Percentiles rank a stretch among this genome's conserved stretches.
These are phyloP conservation scores for Leptura quadrifasciata DNA, from an alignment of 2,888 invertebrate species.

Conservation along the genomic window DNA sequence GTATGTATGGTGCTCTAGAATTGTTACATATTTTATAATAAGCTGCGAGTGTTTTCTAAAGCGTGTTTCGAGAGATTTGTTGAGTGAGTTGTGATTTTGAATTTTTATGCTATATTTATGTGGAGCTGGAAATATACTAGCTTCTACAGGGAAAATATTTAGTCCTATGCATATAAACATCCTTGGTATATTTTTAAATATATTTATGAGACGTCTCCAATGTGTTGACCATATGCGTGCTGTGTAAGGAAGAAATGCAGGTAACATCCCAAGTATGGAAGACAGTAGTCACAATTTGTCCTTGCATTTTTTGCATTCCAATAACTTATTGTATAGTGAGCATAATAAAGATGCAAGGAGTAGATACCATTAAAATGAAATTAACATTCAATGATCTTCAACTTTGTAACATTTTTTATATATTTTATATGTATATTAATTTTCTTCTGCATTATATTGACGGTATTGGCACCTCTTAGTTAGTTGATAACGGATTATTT, in stretches of 20 bases:
- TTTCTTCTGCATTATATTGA: too few relatives aligned
- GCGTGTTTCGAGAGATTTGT: too few relatives aligned
- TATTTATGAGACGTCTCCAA: conserved; percentile 18
- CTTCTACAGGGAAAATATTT: not conserved
- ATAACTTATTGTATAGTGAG: conserved; percentile 35
- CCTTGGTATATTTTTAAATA: conserved; percentile 18
- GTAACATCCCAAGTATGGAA: conserved; percentile 44
- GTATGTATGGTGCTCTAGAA: too few relatives aligned
- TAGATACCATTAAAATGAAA: not conserved
- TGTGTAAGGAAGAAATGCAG: conserved; percentile 35
- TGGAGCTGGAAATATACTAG: not conserved
- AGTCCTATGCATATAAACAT: conserved; percentile 11
- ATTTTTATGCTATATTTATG: not conserved
- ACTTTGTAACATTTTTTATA: too few relatives aligned
- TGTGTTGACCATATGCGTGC: conserved; percentile 39
- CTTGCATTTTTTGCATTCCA: conserved; percentile 47
- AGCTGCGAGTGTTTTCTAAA: too few relatives aligned
- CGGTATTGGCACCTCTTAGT: too few relatives aligned
- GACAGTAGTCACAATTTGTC: conserved; percentile 37
- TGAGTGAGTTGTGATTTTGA: not conserved
- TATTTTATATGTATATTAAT: too few relatives aligned
- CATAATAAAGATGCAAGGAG: conserved; percentile 2
- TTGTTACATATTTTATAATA: too few relatives aligned
- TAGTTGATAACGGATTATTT: too few relatives aligned
- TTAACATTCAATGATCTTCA: not conserved